Evolutionary conservation across 1,140 invertebrate species (phyloP).

Genomic region (Lepeophtheirus salmonis): DNA sequence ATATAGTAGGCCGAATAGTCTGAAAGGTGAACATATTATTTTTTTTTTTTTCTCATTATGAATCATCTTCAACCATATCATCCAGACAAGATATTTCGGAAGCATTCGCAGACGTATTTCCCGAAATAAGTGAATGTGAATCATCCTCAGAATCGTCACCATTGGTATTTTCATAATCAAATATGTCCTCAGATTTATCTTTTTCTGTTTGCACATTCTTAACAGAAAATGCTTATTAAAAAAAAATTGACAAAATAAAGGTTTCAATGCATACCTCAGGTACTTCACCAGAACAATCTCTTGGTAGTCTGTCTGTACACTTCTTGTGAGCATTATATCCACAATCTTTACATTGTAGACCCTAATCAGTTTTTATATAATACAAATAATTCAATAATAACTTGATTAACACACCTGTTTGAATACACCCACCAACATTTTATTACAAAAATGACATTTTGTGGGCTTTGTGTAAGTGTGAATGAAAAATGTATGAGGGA

Average conservation of each 20-base stretch:
- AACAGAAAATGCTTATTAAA: neutral
- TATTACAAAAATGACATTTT: slow-evolving; percentile 85
- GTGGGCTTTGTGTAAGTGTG: slow-evolving; percentile 82
- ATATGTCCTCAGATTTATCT: neutral
- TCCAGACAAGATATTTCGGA: neutral
- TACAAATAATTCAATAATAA: too few relatives aligned
- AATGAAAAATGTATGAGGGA: slow-evolving; percentile 37
- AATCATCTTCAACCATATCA: slow-evolving; percentile 23
- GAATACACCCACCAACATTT: slow-evolving; percentile 80
- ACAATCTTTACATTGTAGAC: slow-evolving; percentile 92
- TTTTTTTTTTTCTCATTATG: neutral
- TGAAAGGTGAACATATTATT: neutral
- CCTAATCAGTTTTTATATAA: too few relatives aligned
- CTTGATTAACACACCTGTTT: too few relatives aligned
- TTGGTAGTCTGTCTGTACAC: slow-evolving; percentile 79
- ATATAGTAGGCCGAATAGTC: slow-evolving; percentile 43
- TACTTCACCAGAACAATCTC: slow-evolving; percentile 77
- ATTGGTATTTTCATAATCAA: neutral
- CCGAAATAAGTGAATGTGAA: neutral
- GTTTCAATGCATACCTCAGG: too few relatives aligned
- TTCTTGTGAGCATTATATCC: slow-evolving; percentile 96
- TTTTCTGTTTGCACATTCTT: neutral
- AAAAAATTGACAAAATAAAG: slow-evolving; percentile 7
- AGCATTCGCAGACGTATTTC: slow-evolving; percentile 3
- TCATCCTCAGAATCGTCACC: neutral